These are phyloP conservation scores for Corythoichthys intestinalis DNA, from an alignment of 2,113 vertebrate species.

Conservation along the genomic window DNA sequence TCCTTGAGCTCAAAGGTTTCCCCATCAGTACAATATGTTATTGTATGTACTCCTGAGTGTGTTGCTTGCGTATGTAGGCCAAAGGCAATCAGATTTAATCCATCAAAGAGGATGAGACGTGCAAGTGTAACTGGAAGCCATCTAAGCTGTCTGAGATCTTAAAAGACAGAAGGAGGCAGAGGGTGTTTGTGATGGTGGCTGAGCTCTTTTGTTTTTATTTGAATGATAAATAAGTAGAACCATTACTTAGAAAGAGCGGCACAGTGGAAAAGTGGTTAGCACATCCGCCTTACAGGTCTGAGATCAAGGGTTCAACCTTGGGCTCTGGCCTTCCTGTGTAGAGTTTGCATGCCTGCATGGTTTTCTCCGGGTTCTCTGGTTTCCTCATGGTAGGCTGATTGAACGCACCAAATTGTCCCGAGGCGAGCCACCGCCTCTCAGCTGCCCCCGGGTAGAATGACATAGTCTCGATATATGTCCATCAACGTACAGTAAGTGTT, in stretches of 20 bases:
- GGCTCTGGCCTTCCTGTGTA: no score
- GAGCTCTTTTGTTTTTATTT: neutral
- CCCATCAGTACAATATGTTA: neutral
- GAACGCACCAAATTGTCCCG: no score
- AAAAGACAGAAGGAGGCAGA: conserved; percentile 21
- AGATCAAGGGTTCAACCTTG: no score
- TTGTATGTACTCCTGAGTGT: conserved; percentile 1
- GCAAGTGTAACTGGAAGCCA: conserved; percentile 40
- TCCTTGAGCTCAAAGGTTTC: neutral
- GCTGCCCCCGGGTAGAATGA: no score
- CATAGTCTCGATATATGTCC: no score
- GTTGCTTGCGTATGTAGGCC: conserved; percentile 25
- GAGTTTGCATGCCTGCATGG: no score
- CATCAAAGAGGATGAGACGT: conserved; percentile 55
- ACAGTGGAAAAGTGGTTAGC: no score
- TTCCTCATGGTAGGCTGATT: no score
- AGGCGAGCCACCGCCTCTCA: no score
- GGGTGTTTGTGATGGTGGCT: conserved; percentile 17
- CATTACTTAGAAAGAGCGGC: neutral
- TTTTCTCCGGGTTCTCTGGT: no score
- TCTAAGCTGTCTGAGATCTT: conserved; percentile 60
- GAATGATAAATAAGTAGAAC: neutral
- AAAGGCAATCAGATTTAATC: conserved; percentile 56
- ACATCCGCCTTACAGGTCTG: no score
- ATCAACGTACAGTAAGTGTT: no score